Base-by-base conservation (phyloP, 2,888 invertebrate species). In the Cancer borealis region DNA sequence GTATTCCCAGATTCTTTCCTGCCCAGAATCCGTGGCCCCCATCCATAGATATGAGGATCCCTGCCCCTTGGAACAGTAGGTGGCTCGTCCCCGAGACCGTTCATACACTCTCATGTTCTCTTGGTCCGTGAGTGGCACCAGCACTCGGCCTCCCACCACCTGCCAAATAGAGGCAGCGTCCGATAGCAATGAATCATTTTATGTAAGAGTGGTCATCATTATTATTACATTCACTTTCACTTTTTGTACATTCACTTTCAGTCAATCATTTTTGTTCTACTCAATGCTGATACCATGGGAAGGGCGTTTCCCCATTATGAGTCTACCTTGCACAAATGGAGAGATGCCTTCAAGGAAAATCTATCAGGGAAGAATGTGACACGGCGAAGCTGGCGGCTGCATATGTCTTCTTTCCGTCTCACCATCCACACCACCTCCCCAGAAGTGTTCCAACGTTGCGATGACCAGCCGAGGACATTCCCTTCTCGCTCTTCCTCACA, bases 1-100 rank as follows among this genome's bases (percentile, higher is more conserved):
- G 87, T 89, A 90, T 54, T 66, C 92, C 94, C 94, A 94, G 14
- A 45, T 45, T 5, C 94, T 46, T n/a, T 94, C 94, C 14, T 84
- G 47, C 45, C 39, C 39, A 21, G 92, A 46, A 93, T 95, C 95
- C 17, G 49, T 66, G 17, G 95, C 95, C 8, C 95, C 95, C 54
- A 95, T 54, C 95, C 95, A 95, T 93, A 95, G 26, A 88, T 95
- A 95, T 8, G 90, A 88, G 12, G 94, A 89, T 0, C 95, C 95
- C 73, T 89, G 73, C 47, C 95, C 94, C 6, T 92, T 91, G 14
- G 95, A 94, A 88, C 95, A 95, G 54, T 94, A 60, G 1, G 46
- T 47, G 12, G 91, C 95, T 6, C 73, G 30, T 5, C 87, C 91
- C 47, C 66, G 46, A 30, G 95, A 92, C 8, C 60, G 26, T 4